Evolutionary conservation across 2,888 invertebrate species (phyloP).

Genomic region (Halictus quadricinctus): DNA sequence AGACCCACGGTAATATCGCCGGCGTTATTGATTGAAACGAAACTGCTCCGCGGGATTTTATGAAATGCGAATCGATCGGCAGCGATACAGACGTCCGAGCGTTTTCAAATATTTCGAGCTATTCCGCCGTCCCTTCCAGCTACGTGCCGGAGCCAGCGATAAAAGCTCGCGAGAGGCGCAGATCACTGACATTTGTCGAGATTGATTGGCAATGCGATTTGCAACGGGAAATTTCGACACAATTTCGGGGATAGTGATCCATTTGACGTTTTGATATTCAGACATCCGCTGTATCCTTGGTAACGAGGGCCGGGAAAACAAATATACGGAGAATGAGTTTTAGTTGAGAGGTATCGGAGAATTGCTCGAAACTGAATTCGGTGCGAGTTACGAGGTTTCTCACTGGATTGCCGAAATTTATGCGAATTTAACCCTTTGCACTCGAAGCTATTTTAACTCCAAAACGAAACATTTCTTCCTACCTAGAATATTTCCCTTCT

Average conservation of each 20-base stretch:
- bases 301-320: neutral
- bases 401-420: neutral
- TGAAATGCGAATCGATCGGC: slow-evolving; percentile 13
- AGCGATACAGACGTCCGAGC: neutral
- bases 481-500: too few relatives aligned
- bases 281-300: neutral
- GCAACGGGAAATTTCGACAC: slow-evolving; percentile 33
- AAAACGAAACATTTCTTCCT: too few relatives aligned
- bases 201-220: slow-evolving; percentile 16
- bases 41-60: neutral
- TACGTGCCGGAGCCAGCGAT: neutral
- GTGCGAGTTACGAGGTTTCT: neutral
- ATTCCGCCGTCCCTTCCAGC: neutral
- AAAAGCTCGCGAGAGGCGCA: slow-evolving; percentile 2
- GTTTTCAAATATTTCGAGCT: slow-evolving; percentile 12
- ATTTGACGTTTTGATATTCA: neutral
- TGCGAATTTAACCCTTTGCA: neutral
- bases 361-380: neutral
- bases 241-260: neutral
- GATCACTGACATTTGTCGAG: slow-evolving; percentile 7
- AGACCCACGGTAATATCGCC: neutral
- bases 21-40: slow-evolving; percentile 11
- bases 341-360: neutral
- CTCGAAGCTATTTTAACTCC: too few relatives aligned
- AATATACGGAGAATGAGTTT: neutral